Conservation (phyloP, 2,797 vertebrate genomes). For the Lepilemur ruficaudatus region DNA sequence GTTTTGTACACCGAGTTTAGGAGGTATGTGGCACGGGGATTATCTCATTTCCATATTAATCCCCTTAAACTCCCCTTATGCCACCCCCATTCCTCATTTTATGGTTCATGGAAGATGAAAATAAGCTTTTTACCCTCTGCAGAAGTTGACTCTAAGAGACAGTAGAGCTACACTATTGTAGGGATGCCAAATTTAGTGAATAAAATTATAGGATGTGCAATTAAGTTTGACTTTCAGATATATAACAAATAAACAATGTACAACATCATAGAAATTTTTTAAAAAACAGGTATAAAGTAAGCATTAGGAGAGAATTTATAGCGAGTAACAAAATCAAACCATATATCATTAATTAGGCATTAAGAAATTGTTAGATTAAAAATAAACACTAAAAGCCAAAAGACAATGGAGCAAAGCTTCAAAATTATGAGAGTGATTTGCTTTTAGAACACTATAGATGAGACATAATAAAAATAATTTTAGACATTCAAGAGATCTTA, state of each 20-base stretch:
- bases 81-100: accelerated
- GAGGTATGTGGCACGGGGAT: accelerated
- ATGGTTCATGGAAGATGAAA: not conserved
- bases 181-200: not conserved
- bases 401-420: not conserved
- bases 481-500: not conserved
- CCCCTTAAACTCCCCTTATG: accelerated
- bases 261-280: not conserved
- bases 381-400: not conserved
- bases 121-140: not conserved
- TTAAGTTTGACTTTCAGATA: not conserved
- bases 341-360: not conserved
- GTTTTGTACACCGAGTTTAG: not conserved
- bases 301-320: not conserved
- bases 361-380: not conserved
- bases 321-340: not conserved
- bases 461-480: not conserved
- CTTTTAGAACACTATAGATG: not conserved
- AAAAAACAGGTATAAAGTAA: not conserved
- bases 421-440: not conserved
- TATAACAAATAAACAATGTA: not conserved
- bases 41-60: not conserved
- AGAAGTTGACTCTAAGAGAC: not conserved
- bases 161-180: accelerated
- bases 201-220: not conserved